phyloP scores from a whole-genome alignment of 2,888 invertebrate genomes.

The Platycheirus rosarum region DNA sequence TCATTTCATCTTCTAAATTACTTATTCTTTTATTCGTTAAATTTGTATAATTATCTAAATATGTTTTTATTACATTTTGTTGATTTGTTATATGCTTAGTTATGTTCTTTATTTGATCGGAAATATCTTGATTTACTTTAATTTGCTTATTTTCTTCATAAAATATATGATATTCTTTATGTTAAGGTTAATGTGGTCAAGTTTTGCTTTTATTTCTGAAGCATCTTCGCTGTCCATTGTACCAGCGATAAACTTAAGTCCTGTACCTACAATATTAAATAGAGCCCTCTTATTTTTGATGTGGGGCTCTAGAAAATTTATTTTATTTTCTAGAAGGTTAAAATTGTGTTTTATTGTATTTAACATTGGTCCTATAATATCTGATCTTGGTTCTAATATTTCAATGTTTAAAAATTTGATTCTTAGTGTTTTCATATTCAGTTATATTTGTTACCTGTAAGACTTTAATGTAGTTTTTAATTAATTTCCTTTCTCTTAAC shows the following conservation, averaged over 20 bases:
- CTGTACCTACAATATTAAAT: constrained; percentile 57
- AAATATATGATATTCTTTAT: background rate
- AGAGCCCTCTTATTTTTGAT: constrained; percentile 57
- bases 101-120: constrained; percentile 71
- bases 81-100: constrained; percentile 70
- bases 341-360: constrained; percentile 10
- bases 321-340: constrained; percentile 15
- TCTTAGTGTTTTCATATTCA: too few relatives aligned
- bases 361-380: constrained; percentile 30
- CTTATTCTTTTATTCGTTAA: constrained; percentile 48
- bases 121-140: constrained; percentile 46
- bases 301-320: constrained; percentile 43
- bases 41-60: constrained; percentile 55
- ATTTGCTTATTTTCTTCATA: constrained; percentile 39
- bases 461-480: too few relatives aligned
- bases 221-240: constrained; percentile 71
- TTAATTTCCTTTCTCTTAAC: too few relatives aligned
- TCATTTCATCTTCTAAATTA: too few relatives aligned
- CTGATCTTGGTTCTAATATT: too few relatives aligned
- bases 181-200: background rate
- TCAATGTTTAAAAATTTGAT: too few relatives aligned
- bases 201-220: constrained; percentile 50
- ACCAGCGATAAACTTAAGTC: constrained; percentile 62
- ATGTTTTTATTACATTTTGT: constrained; percentile 56
- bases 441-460: too few relatives aligned